Base-by-base conservation (phyloP, 2,113 vertebrate species). In the Chaenocephalus aceratus region DNA sequence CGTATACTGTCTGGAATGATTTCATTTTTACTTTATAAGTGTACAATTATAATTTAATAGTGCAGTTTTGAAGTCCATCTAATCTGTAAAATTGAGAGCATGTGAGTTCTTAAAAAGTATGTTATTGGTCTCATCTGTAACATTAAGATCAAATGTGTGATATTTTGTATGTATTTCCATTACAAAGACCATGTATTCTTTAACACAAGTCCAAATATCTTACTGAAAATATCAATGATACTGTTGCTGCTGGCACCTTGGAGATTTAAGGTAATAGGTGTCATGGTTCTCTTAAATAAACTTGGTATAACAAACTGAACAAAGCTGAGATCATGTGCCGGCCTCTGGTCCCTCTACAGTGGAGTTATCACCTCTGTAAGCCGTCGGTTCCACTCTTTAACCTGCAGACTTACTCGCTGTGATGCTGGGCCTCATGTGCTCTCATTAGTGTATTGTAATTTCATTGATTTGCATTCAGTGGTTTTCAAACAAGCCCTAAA, bases 381-480 rank as follows among this genome's bases (percentile, higher is more conserved):
- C 67, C 56, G 12, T 9, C 41, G 45, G n/a, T 48, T 41, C 18
- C 18, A 23, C 51, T 36, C 1, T 65, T 64, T 72, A 30, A 65
- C 52, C 44, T 52, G 46, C 13, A 63, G 10, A 71, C 18, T 30
- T 15, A 10, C 14, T 41, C 1, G 9, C 13, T 66, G 23, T 46
- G 53, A 53, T 65, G 46, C n/a, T 64, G 16, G 49, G 74, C 49
- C 62, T 56, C 41, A 49, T 61, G 10, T 61, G n/a, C n/a, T 66
- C 59, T 51, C n/a, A 62, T 56, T 48, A 44, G 15, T 51, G 64
- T 63, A 62, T 30, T 64, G 65, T 34, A 58, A n/a, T 26, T 59
- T 8, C 16, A 10, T 26, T 62, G 12, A 74, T 54, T 83, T 45
- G 34, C 44, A 66, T 72, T 46, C 34, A 41, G 58, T 54, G 61